Evolutionary conservation across 1,140 invertebrate species (phyloP), one percentile per base, ranked within the genome.

Genomic region (Orius laevigatus): DNA sequence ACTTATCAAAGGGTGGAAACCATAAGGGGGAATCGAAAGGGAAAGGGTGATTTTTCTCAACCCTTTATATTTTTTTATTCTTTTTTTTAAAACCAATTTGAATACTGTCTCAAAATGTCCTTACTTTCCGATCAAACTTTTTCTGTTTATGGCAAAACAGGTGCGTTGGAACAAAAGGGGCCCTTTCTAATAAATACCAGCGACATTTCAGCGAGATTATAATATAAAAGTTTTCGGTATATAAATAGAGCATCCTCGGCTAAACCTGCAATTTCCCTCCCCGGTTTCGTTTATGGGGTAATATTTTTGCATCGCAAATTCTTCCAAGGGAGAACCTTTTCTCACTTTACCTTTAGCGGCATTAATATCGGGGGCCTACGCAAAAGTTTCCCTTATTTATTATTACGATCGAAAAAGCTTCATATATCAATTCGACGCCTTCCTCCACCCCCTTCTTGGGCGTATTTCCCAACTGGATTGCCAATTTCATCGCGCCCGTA

Each of bases 351-450:
- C 35, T 46, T 46, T 14, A 8, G 20, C 12, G 15, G 34, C 50
- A 52, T 52, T 52, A 52, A 52, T 52, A 52, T 52, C 45, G 15
- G 12, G 16, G 18, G 8, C 35, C 11, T 11, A 31, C 36, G 19
- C 33, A 49, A 42, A 43, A 43, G 35, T 52, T 48, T 49, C 15
- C 50, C 46, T 52, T 52, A 52, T 52, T 52, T 52, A 52, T 52
- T 52, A 52, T 52, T 52, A 52, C 50, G 46, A 52, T 52, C 50
- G 39, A 52, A 52, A 52, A 46, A 36, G 50, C 15, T 52, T 48
- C 46, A 52, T 52, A 52, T 46, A 52, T 52, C 50, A 52, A 52
- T 52, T 52, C 41, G 19, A 4, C 41, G 41, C 41, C 18, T 43
- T 43, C 31, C 41, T 43, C n/a, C 31, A 25, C n/a, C n/a, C 33